phyloP scores from a whole-genome alignment of 2,113 vertebrate genomes.

The Poeciliopsis turrubarensis region DNA sequence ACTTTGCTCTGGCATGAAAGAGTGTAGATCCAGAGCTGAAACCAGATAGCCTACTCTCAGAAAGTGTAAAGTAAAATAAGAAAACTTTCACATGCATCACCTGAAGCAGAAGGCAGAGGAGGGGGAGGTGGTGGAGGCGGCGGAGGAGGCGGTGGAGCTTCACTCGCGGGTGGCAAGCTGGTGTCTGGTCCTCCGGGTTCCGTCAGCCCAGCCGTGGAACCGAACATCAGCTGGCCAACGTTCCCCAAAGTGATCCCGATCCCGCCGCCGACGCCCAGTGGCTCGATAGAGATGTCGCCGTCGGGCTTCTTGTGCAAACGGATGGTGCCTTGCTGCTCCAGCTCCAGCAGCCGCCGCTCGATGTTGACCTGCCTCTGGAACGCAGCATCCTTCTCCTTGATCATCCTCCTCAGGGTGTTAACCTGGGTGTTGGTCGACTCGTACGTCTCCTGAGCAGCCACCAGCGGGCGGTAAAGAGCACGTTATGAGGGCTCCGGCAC shows the following conservation, averaged over 20 bases:
- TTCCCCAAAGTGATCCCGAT: conserved; percentile 57
- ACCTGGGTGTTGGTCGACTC: conserved; percentile 93
- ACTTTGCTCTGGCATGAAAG: conserved; percentile 40
- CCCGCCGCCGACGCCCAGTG: conserved; percentile 47
- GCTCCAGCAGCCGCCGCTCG: conserved; percentile 81
- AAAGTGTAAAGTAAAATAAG: background rate
- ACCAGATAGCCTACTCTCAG: conserved; percentile 41
- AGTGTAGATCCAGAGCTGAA: conserved; percentile 23
- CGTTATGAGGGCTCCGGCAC: conserved; percentile 38
- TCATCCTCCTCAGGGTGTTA: conserved; percentile 88
- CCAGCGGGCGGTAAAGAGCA: conserved; percentile 58
- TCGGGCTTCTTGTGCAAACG: conserved; percentile 81
- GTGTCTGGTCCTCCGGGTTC: conserved; percentile 53
- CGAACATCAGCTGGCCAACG: conserved; percentile 53
- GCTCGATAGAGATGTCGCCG: conserved; percentile 79
- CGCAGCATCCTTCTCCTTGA: conserved; percentile 94
- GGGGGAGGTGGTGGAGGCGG: conserved; percentile 87
- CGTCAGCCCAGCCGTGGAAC: conserved; percentile 38
- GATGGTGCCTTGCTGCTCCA: conserved; percentile 79
- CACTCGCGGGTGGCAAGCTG: conserved; percentile 72
- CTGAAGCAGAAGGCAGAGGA: conserved; percentile 81
- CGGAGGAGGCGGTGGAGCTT: conserved; percentile 76
- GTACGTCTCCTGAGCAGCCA: conserved; percentile 86
- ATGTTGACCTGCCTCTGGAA: conserved; percentile 86
- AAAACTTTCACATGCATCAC: conserved; percentile 64